These are phyloP conservation scores for Otocyon megalotis DNA, from an alignment of 2,113 vertebrate species.

Conservation along the genomic window DNA sequence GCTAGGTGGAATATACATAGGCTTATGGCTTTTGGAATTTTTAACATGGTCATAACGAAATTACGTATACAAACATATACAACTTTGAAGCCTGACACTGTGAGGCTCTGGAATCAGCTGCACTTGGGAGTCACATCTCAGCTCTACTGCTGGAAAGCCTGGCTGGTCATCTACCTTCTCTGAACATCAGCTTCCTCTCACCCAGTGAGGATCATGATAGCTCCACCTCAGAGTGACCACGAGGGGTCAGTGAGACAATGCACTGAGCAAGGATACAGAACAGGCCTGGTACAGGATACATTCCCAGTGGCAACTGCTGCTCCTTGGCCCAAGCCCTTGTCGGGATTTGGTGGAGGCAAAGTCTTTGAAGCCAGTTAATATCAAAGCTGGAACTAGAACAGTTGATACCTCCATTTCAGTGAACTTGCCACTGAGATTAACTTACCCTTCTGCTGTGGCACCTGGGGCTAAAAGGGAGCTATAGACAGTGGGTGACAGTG, in stretches of 20 bases:
- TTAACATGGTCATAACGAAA: not conserved
- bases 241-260: not conserved
- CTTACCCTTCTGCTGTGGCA: not conserved
- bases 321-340: not conserved
- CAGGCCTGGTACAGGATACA: fast-evolving
- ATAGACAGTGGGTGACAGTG: not conserved
- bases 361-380: not conserved
- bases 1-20: not conserved
- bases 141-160: not conserved
- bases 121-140: not conserved
- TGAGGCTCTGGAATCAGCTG: not conserved
- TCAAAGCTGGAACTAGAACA: not conserved
- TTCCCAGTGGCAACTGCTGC: not conserved
- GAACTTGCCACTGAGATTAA: not conserved
- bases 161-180: not conserved
- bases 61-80: fast-evolving
- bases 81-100: not conserved
- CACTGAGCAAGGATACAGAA: fast-evolving
- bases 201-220: not conserved
- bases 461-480: not conserved
- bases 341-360: not conserved
- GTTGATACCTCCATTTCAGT: too few species aligned
- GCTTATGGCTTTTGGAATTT: not conserved
- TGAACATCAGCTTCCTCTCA: not conserved
- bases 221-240: fast-evolving